Conservation (phyloP, 2,888 invertebrate genomes). For the Drosophila dives region DNA sequence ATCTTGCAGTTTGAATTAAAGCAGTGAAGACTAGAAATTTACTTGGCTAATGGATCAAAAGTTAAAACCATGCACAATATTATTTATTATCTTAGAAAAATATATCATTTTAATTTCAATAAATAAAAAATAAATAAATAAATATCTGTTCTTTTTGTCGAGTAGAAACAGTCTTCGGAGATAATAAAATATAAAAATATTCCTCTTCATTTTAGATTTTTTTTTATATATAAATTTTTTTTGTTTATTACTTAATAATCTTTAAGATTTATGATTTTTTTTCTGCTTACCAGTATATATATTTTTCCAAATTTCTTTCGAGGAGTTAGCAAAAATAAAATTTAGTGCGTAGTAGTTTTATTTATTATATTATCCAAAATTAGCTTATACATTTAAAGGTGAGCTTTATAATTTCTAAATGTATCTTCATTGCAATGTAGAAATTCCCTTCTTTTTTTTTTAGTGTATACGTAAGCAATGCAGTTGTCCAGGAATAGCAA, state of each 20-base stretch:
- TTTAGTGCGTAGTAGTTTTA: neutral
- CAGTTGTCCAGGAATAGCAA: slow-evolving; percentile 28
- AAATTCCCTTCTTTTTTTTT: neutral
- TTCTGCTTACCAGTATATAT: neutral
- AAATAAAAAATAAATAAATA: neutral
- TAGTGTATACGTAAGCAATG: slow-evolving; percentile 6
- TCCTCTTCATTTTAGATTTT: neutral
- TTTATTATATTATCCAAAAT: neutral
- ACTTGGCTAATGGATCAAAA: slow-evolving; percentile 1
- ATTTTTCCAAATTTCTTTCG: neutral
- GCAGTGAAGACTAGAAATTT: slow-evolving; percentile 5
- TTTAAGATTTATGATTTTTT: no score
- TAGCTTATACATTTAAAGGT: neutral
- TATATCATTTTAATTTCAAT: neutral
- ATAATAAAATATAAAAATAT: no score
- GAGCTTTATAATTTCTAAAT: no score
- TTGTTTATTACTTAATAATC: neutral
- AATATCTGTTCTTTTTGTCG: no score
- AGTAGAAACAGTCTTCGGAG: no score
- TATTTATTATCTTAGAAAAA: neutral
- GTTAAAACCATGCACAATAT: neutral
- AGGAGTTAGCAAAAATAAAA: neutral
- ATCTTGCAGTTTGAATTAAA: slow-evolving; percentile 10
- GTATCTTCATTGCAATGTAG: neutral
- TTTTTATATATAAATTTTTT: neutral